Conservation (phyloP, 2,888 invertebrate species). For the Tipula unca region DNA sequence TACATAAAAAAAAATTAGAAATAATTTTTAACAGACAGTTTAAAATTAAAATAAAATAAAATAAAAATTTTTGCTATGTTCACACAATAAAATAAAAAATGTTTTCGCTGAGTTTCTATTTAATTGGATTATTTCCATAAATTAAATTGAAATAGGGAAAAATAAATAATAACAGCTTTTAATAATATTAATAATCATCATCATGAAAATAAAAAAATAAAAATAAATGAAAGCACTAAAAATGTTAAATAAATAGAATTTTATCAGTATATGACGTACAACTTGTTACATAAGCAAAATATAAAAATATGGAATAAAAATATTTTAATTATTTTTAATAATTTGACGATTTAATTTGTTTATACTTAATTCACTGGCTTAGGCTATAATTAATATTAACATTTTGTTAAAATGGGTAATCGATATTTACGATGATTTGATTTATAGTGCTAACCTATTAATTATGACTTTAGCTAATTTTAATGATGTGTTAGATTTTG, state of each 20-base stretch:
- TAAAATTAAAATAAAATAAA: background rate
- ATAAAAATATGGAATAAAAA: background rate
- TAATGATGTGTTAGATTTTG: too few species aligned
- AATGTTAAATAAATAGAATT: background rate
- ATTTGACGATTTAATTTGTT: background rate
- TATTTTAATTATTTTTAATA: background rate
- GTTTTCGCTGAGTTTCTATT: background rate
- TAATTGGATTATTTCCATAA: background rate
- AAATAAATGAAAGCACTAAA: background rate
- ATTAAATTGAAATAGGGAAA: background rate
- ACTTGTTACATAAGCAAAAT: background rate
- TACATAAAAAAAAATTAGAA: background rate
- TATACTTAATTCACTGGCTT: too few species aligned
- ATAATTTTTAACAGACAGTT: background rate
- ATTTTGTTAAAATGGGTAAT: too few species aligned
- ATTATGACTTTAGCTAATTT: too few species aligned
- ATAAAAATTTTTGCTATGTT: background rate
- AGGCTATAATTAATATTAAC: too few species aligned
- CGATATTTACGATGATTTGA: too few species aligned
- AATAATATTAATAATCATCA: background rate
- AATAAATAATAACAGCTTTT: background rate
- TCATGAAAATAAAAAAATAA: background rate
- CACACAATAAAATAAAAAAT: background rate
- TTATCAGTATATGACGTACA: background rate
- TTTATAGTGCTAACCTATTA: too few species aligned